phyloP scores from a whole-genome alignment of 1,140 invertebrate species.

The Leptonema lineaticorne region DNA sequence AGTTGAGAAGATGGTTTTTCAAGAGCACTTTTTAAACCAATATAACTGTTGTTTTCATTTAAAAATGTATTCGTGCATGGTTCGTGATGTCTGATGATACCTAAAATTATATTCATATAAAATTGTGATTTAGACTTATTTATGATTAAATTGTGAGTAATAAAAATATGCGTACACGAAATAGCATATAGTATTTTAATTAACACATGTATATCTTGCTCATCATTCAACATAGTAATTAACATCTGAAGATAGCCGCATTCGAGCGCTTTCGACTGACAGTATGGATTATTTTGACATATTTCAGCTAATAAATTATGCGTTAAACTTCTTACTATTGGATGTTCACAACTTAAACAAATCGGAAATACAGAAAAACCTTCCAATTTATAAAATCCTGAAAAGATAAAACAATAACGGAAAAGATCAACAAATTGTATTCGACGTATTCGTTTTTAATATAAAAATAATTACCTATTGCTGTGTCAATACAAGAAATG shows the following conservation, averaged over 20 bases:
- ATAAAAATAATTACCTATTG: conserved; percentile 58
- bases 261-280: conserved; percentile 66
- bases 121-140: neutral
- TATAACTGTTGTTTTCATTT: conserved; percentile 61
- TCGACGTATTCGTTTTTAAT: neutral
- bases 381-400: conserved; percentile 80
- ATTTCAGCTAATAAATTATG: conserved; percentile 71
- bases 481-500: conserved; percentile 70
- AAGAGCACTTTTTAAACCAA: conserved; percentile 62
- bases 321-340: conserved; percentile 61
- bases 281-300: conserved; percentile 78
- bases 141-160: conserved; percentile 5
- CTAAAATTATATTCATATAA: conserved; percentile 48
- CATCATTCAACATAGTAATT: conserved; percentile 64
- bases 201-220: conserved; percentile 59
- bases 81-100: conserved; percentile 62
- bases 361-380: conserved; percentile 69
- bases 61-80: conserved; percentile 62
- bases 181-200: conserved; percentile 73
- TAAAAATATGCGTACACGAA: conserved; percentile 62
- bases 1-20: conserved; percentile 61
- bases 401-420: conserved; percentile 36
- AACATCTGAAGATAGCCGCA: conserved; percentile 64
- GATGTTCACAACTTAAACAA: conserved; percentile 64
- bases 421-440: neutral